Evolutionary conservation across 1,140 invertebrate species (phyloP).

Genomic region (Stegodyphus dumicola): DNA sequence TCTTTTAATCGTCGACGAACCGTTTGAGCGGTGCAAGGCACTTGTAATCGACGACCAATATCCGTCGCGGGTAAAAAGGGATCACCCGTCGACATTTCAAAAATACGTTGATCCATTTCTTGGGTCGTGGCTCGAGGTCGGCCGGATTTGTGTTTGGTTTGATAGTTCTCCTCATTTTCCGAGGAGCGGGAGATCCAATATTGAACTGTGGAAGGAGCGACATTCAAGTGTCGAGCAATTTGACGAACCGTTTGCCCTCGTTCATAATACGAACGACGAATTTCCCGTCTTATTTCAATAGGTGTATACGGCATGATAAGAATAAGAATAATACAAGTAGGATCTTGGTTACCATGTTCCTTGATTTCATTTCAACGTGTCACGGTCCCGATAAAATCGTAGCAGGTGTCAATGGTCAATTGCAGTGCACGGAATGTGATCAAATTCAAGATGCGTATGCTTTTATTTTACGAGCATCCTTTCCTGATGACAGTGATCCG

Average conservation of each 20-base stretch:
- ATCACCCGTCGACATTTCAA: background rate
- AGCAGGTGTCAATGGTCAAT: background rate
- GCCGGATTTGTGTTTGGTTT: background rate
- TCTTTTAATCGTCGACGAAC: conserved; percentile 8
- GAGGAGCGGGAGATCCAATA: background rate
- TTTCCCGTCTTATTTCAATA: background rate
- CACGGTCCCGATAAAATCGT: background rate
- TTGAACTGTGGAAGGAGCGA: conserved; percentile 18
- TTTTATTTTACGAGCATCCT: background rate
- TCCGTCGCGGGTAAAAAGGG: background rate
- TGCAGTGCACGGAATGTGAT: background rate
- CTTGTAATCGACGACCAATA: background rate
- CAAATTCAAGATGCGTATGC: background rate
- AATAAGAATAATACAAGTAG: background rate
- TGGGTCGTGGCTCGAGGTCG: background rate
- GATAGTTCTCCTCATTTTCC: no score
- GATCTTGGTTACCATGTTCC: background rate
- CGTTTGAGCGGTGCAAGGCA: background rate
- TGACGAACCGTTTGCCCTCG: background rate
- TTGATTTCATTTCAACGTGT: background rate
- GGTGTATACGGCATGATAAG: no score
- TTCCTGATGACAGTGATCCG: no score
- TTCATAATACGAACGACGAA: background rate
- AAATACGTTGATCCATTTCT: background rate
- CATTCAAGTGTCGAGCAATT: conserved; percentile 8